A percentile compares a stretch with the other conserved stretches of the same genome.
These are phyloP conservation scores for Drosophila nr. perissopoda DNA, from an alignment of 2,888 invertebrate genomes.

Conservation along the genomic window DNA sequence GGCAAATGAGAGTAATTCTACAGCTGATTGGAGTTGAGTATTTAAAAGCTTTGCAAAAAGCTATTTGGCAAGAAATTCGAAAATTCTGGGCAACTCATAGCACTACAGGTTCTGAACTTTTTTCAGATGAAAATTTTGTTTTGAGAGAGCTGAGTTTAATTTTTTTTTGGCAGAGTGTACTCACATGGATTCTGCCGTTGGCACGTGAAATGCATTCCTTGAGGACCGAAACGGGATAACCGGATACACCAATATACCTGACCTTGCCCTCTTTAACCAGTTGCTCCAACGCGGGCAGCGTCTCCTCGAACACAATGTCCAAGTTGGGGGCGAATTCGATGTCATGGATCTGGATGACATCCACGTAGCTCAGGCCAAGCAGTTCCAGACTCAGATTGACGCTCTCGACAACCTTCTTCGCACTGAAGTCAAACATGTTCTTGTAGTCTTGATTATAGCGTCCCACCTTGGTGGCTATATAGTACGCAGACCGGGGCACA, in stretches of 20 bases:
- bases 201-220: slow-evolving; percentile 90
- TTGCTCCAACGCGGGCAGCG: slow-evolving; percentile 92
- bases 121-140: not conserved
- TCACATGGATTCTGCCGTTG: slow-evolving; percentile 84
- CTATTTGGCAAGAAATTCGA: not conserved
- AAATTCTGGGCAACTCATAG: not conserved
- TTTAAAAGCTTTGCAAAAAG: not conserved
- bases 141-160: not conserved
- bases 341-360: slow-evolving; percentile 98
- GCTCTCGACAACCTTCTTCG: slow-evolving; percentile 90
- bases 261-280: slow-evolving; percentile 90
- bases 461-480: slow-evolving; percentile 96
- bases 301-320: slow-evolving; percentile 92
- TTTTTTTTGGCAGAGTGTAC: slow-evolving; percentile 8
- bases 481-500: slow-evolving; percentile 93
- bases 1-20: not conserved
- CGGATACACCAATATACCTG: slow-evolving; percentile 93
- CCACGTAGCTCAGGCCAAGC: slow-evolving; percentile 92
- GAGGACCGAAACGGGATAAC: slow-evolving; percentile 92
- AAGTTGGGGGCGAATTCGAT: slow-evolving; percentile 93
- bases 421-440: slow-evolving; percentile 94
- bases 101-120: not conserved
- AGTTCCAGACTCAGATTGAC: slow-evolving; percentile 90
- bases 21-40: not conserved
- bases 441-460: slow-evolving; percentile 90